A percentile compares a stretch with the other conserved stretches of the same genome.
These are phyloP conservation scores for Struthidea cinerea DNA, from an alignment of 2,113 vertebrate species.

Conservation along the genomic window DNA sequence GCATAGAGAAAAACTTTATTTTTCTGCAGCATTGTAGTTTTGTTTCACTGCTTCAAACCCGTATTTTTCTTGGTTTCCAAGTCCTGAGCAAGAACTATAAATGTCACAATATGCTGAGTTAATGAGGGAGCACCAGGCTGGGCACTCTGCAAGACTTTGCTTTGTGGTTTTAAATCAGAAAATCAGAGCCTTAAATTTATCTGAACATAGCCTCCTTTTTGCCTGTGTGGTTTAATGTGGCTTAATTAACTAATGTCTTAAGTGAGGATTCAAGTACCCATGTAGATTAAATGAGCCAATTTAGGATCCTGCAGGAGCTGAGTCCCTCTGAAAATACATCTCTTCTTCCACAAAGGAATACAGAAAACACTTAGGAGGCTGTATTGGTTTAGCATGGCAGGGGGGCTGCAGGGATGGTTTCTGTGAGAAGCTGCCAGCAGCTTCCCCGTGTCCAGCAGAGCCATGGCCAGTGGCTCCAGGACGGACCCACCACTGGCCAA, in stretches of 20 bases:
- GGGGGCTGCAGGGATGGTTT: background rate
- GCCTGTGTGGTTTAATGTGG: conserved; percentile 65
- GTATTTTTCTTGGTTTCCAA: background rate
- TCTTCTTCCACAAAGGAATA: conserved; percentile 1
- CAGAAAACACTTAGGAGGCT: background rate
- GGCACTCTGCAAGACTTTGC: conserved; percentile 28
- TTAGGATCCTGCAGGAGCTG: conserved; percentile 67
- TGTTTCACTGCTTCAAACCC: background rate
- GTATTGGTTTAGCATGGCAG: rapidly evolving
- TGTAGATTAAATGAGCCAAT: conserved; percentile 72
- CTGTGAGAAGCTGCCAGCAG: background rate
- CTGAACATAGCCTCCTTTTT: conserved; percentile 66
- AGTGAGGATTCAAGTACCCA: conserved; percentile 69
- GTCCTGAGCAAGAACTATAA: background rate
- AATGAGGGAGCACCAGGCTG: conserved; percentile 41
- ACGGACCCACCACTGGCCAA: rapidly evolving
- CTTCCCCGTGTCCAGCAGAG: background rate
- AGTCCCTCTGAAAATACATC: conserved; percentile 46
- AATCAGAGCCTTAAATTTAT: conserved; percentile 69
- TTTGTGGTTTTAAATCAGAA: conserved; percentile 65
- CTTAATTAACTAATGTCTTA: conserved; percentile 77
- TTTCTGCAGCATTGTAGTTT: background rate
- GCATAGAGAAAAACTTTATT: background rate
- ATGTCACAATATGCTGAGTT: conserved; percentile 33
- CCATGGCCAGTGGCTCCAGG: background rate